These are phyloP conservation scores for Burhinus oedicnemus DNA, from an alignment of 2,113 vertebrate genomes.

Conservation along the genomic window DNA sequence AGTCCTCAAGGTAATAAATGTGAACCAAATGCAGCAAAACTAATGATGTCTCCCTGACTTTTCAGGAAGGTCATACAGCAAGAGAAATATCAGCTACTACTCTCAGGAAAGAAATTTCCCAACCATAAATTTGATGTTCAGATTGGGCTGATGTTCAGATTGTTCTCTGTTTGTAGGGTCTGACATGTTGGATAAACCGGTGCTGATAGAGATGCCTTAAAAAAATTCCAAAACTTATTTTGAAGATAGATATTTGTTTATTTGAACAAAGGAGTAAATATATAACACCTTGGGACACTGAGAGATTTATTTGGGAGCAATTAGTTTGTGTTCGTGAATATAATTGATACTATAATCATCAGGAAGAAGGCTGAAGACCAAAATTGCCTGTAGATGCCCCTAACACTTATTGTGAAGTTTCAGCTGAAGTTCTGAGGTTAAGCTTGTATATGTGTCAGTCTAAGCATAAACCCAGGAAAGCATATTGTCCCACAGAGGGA, in stretches of 20 bases:
- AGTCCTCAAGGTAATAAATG: background rate
- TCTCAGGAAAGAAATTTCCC: background rate
- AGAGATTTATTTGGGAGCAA: background rate
- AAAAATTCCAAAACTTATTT: background rate
- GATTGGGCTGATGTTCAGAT: too few species aligned
- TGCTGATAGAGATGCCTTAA: background rate
- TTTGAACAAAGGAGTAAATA: background rate
- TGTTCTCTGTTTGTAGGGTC: background rate
- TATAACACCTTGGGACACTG: background rate
- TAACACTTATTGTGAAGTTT: background rate
- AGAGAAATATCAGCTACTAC: background rate
- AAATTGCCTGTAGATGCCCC: background rate
- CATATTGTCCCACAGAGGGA: background rate
- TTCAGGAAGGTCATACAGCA: background rate
- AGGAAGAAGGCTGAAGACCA: background rate
- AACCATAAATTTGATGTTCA: background rate
- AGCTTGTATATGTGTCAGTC: background rate
- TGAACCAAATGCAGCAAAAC: background rate
- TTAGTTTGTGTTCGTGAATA: background rate
- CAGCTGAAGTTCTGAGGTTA: background rate
- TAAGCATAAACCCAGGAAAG: background rate
- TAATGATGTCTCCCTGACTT: background rate
- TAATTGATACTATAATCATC: background rate
- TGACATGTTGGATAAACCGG: background rate
- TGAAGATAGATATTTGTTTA: background rate